Evolutionary conservation across 2,113 vertebrate species (phyloP), one percentile per base, ranked within the genome.

Genomic region (Melospiza georgiana): DNA sequence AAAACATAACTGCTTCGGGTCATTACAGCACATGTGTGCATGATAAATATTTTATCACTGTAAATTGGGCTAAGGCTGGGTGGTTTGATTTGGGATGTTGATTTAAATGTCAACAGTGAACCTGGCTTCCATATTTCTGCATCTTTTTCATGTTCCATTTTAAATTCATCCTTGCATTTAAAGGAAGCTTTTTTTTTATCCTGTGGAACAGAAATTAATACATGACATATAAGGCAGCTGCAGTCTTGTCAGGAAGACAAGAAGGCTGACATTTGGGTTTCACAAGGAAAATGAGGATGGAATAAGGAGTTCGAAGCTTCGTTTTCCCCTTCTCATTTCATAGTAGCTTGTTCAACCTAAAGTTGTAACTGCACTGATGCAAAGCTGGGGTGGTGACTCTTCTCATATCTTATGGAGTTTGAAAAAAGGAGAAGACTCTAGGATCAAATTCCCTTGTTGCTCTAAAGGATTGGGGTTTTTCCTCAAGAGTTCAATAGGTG

Each of bases 1-100:
- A 80, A 97, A 97, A 83, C 51, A 54, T 48, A 91, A 76, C 71
- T 91, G 67, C 66, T 86, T 62, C 4, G 4, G 71, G 74, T 85
- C 49, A 72, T 89, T 94, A 58, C 23, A 78, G 28, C 90, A 55
- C 66, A 37, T 35, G 55, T 41, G 44, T 89, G 58, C 83, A 49
- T 6, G 15, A 33, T 76, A 89, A 93, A 83, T 94, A 90, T 57
- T 90, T 94, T 84, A 79, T 77, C 20, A 27, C 33, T 65, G n/a
- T 35, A 80, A 89, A 61, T 46, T 74, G 44, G 87, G 66, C 77
- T 68, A 81, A 83, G 49, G 27, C 46, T 92, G 71, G 23, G 4
- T 68, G 39, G 37, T 90, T 69, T 74, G n/a, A 35, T 76, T 84
- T 89, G 77, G 44, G 37, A 75, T 1, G 0, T 54, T 65, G 76